Evolutionary conservation across 2,113 vertebrate genomes (phyloP).

Genomic region (Gallinago undulata): DNA sequence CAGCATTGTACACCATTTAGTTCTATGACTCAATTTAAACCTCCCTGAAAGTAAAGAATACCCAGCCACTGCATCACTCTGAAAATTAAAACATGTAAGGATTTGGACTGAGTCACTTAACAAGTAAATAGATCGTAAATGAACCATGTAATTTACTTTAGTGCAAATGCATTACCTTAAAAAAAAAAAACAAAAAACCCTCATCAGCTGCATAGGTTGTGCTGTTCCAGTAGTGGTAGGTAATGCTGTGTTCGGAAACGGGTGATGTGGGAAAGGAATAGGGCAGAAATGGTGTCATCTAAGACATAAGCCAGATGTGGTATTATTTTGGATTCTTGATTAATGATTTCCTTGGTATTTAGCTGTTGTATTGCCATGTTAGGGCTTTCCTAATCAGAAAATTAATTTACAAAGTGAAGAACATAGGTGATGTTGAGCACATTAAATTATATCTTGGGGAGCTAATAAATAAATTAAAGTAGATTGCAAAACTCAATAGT

Average conservation of each 20-base stretch:
- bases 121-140: conserved; percentile 38
- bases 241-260: not conserved
- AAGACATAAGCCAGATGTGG: not conserved
- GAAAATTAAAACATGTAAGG: conserved; percentile 6
- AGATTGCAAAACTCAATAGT: not conserved
- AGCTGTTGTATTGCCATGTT: not conserved
- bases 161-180: not conserved
- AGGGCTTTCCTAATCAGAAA: conserved; percentile 29
- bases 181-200: not conserved
- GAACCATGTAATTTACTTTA: conserved; percentile 23
- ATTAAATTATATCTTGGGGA: not conserved
- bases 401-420: conserved; percentile 1
- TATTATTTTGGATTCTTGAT: not conserved
- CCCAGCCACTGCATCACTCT: not conserved
- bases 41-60: not conserved
- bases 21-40: not conserved
- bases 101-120: conserved; percentile 14
- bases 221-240: not conserved
- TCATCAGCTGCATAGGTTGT: not conserved
- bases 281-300: not conserved
- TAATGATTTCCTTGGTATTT: not conserved
- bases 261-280: not conserved
- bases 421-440: not conserved
- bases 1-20: not conserved
- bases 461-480: not conserved